Conservation (phyloP, 2,797 vertebrate genomes). For the Acanthornis magna region DNA sequence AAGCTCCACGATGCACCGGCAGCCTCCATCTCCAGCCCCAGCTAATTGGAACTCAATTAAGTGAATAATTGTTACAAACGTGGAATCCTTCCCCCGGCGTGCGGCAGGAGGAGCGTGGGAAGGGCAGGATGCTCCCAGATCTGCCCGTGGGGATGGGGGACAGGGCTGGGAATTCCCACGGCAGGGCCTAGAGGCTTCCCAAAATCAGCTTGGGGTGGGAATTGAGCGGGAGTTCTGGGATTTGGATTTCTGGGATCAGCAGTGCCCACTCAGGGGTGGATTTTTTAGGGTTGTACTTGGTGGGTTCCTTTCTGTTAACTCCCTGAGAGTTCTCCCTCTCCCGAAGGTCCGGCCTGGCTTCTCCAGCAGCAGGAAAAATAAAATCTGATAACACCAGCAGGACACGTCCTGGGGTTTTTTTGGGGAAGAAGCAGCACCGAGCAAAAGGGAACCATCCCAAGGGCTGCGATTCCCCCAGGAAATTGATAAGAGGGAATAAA, state of each 20-base stretch:
- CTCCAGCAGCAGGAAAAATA: not conserved
- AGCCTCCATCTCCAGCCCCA: constrained; percentile 42
- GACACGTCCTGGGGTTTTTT: not conserved
- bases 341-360: not conserved
- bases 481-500: not conserved
- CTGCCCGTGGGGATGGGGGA: not conserved
- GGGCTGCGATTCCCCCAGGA: not conserved
- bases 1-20: not conserved
- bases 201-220: not conserved
- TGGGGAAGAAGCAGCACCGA: rapidly evolving
- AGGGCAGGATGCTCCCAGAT: not conserved
- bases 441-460: not conserved
- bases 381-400: not conserved
- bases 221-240: rapidly evolving
- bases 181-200: not conserved
- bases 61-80: constrained; percentile 80
- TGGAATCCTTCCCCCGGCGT: constrained; percentile 53
- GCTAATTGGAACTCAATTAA: constrained; percentile 78
- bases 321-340: not conserved
- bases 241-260: not conserved
- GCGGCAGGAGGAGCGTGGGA: not conserved
- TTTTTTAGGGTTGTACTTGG: not conserved
- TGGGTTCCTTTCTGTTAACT: not conserved
- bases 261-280: not conserved
- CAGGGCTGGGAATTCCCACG: not conserved